A percentile compares a stretch with the other conserved stretches of the same genome.
These are phyloP conservation scores for Embiotoca jacksoni DNA, from an alignment of 2,113 vertebrate species.

Conservation along the genomic window DNA sequence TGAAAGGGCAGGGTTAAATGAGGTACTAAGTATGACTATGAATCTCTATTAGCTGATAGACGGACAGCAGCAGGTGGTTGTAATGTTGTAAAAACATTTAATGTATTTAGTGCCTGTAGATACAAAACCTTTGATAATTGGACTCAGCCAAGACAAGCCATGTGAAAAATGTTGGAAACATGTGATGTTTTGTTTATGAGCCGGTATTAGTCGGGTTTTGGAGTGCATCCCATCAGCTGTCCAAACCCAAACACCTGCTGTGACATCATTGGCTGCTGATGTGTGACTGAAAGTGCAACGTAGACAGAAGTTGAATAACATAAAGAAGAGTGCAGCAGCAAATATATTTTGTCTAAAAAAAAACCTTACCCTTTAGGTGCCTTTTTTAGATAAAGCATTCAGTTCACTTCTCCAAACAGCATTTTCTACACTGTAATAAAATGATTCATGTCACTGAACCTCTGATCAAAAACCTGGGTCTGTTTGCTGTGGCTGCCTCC, in stretches of 20 bases:
- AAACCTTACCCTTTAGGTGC: constrained; percentile 5
- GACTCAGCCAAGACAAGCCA: neutral
- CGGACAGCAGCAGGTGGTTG: neutral
- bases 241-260: constrained; percentile 3
- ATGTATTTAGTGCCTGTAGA: too few species aligned
- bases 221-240: neutral
- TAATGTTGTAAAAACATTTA: too few species aligned
- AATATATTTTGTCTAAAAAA: neutral
- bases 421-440: constrained; percentile 38
- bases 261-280: neutral
- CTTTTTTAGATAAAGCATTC: constrained; percentile 31
- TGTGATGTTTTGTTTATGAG: too few species aligned
- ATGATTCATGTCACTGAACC: constrained; percentile 19
- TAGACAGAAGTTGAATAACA: neutral
- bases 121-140: too few species aligned
- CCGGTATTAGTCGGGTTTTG: neutral
- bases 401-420: constrained; percentile 14
- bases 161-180: neutral
- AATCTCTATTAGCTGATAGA: neutral
- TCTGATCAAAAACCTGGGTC: constrained; percentile 34
- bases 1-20: too few species aligned
- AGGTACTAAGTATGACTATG: too few species aligned
- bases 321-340: neutral
- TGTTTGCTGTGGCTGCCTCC: constrained; percentile 18
- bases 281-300: neutral